A percentile compares a stretch with the other conserved stretches of the same genome.
These are phyloP conservation scores for Palythoa grandis DNA, from an alignment of 92 coral and sea anemone genomes.

Conservation along the genomic window DNA sequence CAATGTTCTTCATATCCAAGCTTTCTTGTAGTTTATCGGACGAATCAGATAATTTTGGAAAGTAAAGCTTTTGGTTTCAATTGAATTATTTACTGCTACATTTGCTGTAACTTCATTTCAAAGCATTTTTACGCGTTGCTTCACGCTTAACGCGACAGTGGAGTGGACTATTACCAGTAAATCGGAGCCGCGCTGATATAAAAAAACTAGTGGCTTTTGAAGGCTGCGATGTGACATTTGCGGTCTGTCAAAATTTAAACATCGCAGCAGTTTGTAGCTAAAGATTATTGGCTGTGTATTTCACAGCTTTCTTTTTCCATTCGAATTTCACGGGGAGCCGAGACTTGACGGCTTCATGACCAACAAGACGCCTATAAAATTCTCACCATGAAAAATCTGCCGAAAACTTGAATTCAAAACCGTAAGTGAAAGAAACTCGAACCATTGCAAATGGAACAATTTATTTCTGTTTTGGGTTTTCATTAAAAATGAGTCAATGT, in stretches of 20 bases:
- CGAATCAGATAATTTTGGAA: background rate
- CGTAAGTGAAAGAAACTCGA: background rate
- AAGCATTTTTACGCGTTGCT: background rate
- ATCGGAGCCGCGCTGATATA: background rate
- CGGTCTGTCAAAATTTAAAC: conserved; percentile 38
- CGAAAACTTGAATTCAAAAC: background rate
- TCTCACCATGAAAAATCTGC: conserved; percentile 25
- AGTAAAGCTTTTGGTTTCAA: background rate
- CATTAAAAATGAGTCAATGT: background rate
- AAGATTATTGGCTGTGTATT: conserved; percentile 28
- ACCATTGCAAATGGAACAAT: background rate
- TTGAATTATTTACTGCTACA: background rate
- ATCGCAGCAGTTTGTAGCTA: conserved; percentile 40
- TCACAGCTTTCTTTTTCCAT: conserved; percentile 27
- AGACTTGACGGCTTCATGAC: conserved; percentile 37
- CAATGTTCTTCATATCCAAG: background rate
- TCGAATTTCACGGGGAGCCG: conserved; percentile 44
- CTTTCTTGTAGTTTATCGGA: background rate
- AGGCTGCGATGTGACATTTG: conserved; percentile 12
- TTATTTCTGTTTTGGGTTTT: background rate
- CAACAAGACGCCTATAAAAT: conserved; percentile 37
- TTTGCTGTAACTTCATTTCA: background rate
- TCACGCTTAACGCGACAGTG: background rate
- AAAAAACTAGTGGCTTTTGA: conserved; percentile 5
- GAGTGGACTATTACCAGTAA: background rate